phyloP scores from a whole-genome alignment of 2,113 vertebrate genomes.

The Salvelinus fontinalis region DNA sequence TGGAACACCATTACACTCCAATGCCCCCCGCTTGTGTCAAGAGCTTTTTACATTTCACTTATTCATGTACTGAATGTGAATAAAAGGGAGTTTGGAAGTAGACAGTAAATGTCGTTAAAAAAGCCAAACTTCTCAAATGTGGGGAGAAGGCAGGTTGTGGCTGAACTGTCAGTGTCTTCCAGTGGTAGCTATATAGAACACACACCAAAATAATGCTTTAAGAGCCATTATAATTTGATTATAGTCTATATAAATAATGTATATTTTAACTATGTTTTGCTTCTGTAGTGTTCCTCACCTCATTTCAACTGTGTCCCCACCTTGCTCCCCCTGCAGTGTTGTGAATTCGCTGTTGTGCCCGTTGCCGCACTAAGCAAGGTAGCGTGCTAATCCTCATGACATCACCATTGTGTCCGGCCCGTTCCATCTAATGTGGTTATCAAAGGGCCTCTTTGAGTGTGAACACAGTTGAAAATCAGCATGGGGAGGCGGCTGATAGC shows the following conservation, averaged over 20 bases:
- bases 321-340: conserved; percentile 39
- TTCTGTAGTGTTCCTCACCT: conserved; percentile 1
- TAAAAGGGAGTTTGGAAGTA: conserved; percentile 31
- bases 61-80: conserved; percentile 68
- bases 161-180: too few relatives aligned
- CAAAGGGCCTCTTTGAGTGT: conserved; percentile 69
- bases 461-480: conserved; percentile 60
- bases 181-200: too few relatives aligned
- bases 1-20: conserved; percentile 56
- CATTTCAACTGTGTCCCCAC: conserved; percentile 14
- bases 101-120: too few relatives aligned
- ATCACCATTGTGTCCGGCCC: conserved; percentile 68
- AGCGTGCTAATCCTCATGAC: conserved; percentile 72
- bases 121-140: too few relatives aligned
- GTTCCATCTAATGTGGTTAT: conserved; percentile 74
- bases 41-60: conserved; percentile 69
- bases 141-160: too few relatives aligned
- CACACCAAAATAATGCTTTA: too few relatives aligned
- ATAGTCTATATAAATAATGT: too few relatives aligned
- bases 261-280: neutral
- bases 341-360: conserved; percentile 59
- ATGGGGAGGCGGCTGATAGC: conserved; percentile 58
- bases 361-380: conserved; percentile 60
- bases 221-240: too few relatives aligned
- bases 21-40: conserved; percentile 43